Evolutionary conservation across 2,113 vertebrate genomes (phyloP).

Genomic region (Tachycineta bicolor): DNA sequence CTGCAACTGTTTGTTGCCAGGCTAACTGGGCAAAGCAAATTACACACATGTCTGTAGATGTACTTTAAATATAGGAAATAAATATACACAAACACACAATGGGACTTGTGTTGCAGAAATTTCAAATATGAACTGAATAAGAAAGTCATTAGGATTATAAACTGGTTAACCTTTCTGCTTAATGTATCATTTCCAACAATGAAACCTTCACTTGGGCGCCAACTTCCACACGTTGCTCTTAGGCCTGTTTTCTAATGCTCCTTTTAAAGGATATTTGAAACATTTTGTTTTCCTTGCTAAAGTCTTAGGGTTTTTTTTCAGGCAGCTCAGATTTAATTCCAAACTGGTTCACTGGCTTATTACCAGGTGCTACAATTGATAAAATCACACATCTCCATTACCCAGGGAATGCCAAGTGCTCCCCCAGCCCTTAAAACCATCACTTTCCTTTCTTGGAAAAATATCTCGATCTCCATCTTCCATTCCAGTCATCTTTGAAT

Average conservation of each 20-base stretch:
- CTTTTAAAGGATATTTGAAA: background rate
- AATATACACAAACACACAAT: background rate
- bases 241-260: background rate
- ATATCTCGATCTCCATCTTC: conserved; percentile 2
- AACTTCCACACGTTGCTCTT: background rate
- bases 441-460: background rate
- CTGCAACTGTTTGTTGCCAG: background rate
- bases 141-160: background rate
- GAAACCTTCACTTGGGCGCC: background rate
- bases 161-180: background rate
- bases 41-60: accelerated
- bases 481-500: background rate
- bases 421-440: background rate
- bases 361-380: background rate
- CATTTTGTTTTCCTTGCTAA: background rate
- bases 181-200: background rate
- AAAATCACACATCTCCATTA: conserved; percentile 35
- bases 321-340: background rate
- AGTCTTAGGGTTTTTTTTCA: background rate
- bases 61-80: background rate
- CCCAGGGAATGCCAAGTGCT: background rate
- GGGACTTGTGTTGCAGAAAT: background rate
- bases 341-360: background rate
- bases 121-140: background rate
- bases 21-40: background rate